Conservation (phyloP, 2,888 invertebrate species). For the Sesia apiformis region DNA sequence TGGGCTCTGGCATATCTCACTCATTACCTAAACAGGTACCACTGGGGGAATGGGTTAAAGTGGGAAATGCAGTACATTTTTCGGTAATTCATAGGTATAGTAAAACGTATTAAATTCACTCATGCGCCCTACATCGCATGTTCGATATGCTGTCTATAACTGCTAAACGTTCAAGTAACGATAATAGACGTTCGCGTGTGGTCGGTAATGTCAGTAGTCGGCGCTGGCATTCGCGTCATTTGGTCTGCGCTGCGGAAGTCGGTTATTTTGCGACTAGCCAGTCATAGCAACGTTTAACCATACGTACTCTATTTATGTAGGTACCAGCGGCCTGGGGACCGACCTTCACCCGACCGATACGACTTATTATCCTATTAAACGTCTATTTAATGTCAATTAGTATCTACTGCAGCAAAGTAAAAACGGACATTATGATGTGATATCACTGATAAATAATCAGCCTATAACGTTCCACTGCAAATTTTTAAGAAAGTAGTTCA, state of each 20-base stretch:
- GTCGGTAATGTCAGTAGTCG: conserved; percentile 24
- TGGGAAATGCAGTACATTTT: too few relatives aligned
- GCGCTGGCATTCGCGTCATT: conserved; percentile 15
- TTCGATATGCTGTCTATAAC: conserved; percentile 5
- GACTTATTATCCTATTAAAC: conserved; percentile 35
- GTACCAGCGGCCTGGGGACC: conserved; percentile 13
- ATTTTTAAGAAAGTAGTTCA: too few relatives aligned
- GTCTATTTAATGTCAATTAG: not conserved
- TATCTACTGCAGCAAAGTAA: too few relatives aligned
- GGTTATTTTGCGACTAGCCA: conserved; percentile 41
- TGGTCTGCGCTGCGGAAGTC: conserved; percentile 37
- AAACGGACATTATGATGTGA: too few relatives aligned
- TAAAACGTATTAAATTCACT: too few relatives aligned
- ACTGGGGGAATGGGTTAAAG: too few relatives aligned
- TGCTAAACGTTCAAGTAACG: conserved; percentile 18
- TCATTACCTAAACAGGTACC: too few relatives aligned
- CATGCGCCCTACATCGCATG: too few relatives aligned
- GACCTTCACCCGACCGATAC: conserved; percentile 31
- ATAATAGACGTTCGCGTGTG: conserved; percentile 32
- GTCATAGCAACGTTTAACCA: not conserved
- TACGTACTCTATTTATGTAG: not conserved
- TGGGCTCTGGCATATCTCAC: too few relatives aligned
- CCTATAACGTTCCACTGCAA: too few relatives aligned
- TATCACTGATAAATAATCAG: too few relatives aligned
- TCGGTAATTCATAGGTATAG: too few relatives aligned